Evolutionary conservation across 2,888 invertebrate genomes (phyloP).

Genomic region (Spodoptera picta): DNA sequence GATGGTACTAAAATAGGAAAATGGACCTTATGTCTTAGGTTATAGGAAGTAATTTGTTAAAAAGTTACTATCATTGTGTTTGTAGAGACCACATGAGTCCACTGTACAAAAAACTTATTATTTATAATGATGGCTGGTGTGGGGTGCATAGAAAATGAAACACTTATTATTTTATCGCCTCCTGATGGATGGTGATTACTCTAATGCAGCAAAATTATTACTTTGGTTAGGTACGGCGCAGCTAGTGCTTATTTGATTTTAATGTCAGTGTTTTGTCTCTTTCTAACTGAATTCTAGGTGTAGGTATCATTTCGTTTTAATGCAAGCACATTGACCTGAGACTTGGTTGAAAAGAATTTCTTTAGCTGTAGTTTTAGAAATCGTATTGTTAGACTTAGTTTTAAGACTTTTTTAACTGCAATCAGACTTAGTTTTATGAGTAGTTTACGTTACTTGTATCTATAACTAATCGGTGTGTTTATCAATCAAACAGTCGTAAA

Average conservation of each 20-base stretch:
- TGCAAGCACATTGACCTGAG: no score
- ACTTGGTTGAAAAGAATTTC: no score
- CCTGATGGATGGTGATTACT: slow-evolving; percentile 76
- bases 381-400: no score
- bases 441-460: no score
- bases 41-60: no score
- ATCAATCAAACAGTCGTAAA: no score
- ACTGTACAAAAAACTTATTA: slow-evolving; percentile 75
- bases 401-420: no score
- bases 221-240: slow-evolving; percentile 29
- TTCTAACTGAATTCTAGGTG: background rate
- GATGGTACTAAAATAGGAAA: background rate
- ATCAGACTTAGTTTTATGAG: no score
- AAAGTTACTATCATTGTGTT: no score
- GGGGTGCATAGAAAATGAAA: slow-evolving; percentile 84
- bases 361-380: no score
- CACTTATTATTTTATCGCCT: slow-evolving; percentile 80
- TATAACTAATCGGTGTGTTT: no score
- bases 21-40: no score
- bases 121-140: slow-evolving; percentile 66
- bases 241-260: slow-evolving; percentile 42
- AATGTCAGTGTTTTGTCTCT: slow-evolving; percentile 22
- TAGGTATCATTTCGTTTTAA: background rate
- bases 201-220: slow-evolving; percentile 67
- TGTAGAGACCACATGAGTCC: slow-evolving; percentile 73